These are phyloP conservation scores for Phodopus roborovskii DNA, from an alignment of 2,113 vertebrate genomes.

Conservation along the genomic window DNA sequence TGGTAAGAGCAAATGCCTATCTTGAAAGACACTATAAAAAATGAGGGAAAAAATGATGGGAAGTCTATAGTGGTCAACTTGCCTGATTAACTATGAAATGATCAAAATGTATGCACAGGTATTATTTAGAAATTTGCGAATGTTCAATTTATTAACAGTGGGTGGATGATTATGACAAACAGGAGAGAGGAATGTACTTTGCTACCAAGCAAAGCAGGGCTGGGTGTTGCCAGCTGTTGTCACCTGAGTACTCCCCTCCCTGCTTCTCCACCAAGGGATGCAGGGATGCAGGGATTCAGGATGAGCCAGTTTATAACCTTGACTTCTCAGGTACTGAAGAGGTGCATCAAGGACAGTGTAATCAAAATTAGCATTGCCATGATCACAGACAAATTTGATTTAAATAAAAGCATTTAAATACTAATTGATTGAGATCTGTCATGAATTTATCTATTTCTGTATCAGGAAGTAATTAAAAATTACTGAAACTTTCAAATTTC, in stretches of 20 bases:
- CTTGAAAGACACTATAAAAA: not conserved
- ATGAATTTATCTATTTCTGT: not conserved
- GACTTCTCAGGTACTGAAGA: not conserved
- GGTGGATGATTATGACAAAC: not conserved
- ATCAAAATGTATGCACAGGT: not conserved
- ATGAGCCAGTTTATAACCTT: not conserved
- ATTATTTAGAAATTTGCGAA: not conserved
- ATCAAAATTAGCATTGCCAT: not conserved
- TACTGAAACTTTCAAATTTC: not conserved
- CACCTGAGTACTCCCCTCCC: accelerated
- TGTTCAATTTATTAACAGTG: not conserved
- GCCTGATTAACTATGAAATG: not conserved
- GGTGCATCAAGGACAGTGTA: not conserved
- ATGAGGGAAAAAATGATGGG: not conserved
- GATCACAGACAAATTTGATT: not conserved
- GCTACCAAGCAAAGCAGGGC: not conserved
- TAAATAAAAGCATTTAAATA: not conserved
- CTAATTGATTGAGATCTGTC: not conserved
- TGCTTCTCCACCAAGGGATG: not conserved
- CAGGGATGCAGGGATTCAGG: too few relatives aligned
- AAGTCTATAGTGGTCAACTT: not conserved
- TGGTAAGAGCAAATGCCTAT: slow-evolving; percentile 6
- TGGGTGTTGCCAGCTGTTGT: not conserved
- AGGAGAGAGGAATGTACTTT: not conserved
- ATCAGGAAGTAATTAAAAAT: not conserved